Conservation (phyloP, 2,113 vertebrate species). For the Sterrhoptilus dennistouni region DNA sequence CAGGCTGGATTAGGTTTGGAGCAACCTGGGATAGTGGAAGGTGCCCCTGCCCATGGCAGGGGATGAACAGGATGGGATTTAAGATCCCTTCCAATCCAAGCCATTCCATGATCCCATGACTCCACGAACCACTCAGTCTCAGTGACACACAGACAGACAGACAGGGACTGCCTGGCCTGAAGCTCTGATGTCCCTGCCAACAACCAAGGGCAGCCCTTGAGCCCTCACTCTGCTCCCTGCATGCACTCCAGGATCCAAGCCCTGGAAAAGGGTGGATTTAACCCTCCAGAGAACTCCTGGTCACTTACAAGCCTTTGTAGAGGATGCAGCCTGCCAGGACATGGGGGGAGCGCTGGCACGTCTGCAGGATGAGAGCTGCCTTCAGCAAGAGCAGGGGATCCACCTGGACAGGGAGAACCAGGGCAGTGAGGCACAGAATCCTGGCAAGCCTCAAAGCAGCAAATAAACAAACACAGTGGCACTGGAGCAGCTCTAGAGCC, state of each 20-base stretch:
- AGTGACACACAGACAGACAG: neutral
- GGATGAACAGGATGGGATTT: neutral
- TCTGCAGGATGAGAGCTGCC: slow-evolving; percentile 92
- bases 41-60: neutral
- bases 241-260: neutral
- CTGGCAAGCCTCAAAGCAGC: neutral
- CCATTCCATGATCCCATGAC: neutral
- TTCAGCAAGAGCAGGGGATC: slow-evolving; percentile 92
- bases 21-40: neutral
- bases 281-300: neutral
- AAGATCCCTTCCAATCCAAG: neutral
- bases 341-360: slow-evolving; percentile 86
- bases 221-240: neutral
- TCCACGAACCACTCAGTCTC: accelerated
- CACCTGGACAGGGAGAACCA: slow-evolving; percentile 74
- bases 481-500: neutral
- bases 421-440: neutral
- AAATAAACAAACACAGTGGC: neutral
- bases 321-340: slow-evolving; percentile 89
- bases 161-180: neutral
- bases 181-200: neutral
- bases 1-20: accelerated
- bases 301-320: slow-evolving; percentile 83
- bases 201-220: neutral
- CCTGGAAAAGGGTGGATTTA: neutral